phyloP scores from a whole-genome alignment of 1,140 invertebrate species.

The Ectropis grisescens region DNA sequence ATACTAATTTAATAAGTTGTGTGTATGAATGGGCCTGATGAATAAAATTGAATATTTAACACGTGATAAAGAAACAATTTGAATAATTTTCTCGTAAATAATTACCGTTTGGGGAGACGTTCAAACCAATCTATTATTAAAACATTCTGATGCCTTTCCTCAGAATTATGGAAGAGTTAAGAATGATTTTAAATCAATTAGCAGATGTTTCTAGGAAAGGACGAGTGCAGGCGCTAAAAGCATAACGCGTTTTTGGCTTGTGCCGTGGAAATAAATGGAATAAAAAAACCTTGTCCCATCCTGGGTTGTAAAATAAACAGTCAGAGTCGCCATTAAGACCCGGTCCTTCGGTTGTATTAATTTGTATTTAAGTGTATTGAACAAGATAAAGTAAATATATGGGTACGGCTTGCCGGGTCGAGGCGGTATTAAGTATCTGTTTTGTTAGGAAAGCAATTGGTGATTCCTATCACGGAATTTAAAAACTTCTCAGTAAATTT shows the following conservation, averaged over 20 bases:
- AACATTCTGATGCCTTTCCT: constrained; percentile 5
- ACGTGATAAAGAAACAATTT: no score
- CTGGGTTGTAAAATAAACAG: constrained; percentile 67
- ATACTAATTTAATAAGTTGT: constrained; percentile 7
- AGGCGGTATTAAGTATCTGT: constrained; percentile 41
- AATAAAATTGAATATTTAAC: constrained; percentile 7
- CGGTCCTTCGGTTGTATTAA: constrained; percentile 63
- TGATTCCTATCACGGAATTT: no score
- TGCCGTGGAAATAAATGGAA: constrained; percentile 45
- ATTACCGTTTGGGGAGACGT: no score
- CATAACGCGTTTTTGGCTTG: not conserved
- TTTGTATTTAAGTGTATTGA: constrained; percentile 69
- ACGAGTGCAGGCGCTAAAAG: constrained; percentile 40
- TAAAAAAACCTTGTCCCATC: constrained; percentile 48
- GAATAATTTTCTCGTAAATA: no score
- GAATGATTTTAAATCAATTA: constrained; percentile 23
- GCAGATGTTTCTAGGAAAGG: constrained; percentile 29
- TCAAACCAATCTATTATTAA: no score
- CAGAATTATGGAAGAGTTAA: no score
- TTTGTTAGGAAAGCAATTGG: no score
- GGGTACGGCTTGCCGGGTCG: constrained; percentile 34
- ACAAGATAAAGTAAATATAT: constrained; percentile 68
- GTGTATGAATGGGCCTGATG: not conserved
- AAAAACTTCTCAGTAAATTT: no score
- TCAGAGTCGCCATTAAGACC: constrained; percentile 51